Evolutionary conservation across 2,888 invertebrate genomes (phyloP).

Genomic region (Lepidocyrtoides sp.): DNA sequence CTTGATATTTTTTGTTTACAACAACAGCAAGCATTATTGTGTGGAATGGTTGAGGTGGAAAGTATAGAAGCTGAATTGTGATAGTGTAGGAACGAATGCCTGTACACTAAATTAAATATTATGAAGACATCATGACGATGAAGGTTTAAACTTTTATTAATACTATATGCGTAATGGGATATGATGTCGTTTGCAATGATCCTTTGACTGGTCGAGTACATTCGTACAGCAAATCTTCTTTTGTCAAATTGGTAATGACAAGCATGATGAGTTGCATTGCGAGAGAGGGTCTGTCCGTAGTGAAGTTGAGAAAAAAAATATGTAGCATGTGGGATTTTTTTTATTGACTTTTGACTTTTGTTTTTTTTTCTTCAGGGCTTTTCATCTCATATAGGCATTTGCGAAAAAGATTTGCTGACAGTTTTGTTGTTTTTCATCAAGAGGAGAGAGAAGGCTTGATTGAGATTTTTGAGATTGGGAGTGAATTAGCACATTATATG

Average conservation of each 20-base stretch:
- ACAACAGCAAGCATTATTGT: neutral
- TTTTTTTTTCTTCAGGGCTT: conserved; percentile 10
- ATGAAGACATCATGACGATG: neutral
- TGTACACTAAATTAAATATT: too few relatives aligned
- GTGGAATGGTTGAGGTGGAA: neutral
- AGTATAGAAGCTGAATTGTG: neutral
- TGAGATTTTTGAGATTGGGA: neutral
- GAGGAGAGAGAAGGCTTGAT: neutral
- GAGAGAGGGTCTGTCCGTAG: neutral
- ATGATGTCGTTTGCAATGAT: conserved; percentile 47
- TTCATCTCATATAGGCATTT: too few relatives aligned
- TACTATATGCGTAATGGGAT: conserved; percentile 18
- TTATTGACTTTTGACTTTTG: neutral
- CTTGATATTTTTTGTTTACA: conserved; percentile 44
- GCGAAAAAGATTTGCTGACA: conserved; percentile 47
- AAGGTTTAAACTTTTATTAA: neutral
- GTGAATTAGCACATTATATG: neutral
- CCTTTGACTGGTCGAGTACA: neutral
- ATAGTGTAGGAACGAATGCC: too few relatives aligned
- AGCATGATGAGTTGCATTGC: conserved; percentile 6
- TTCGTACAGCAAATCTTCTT: conserved; percentile 13
- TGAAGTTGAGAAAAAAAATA: neutral
- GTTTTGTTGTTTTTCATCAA: conserved; percentile 52
- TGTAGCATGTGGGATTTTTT: conserved; percentile 22
- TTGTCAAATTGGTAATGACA: conserved; percentile 66